Evolutionary conservation across 2,888 invertebrate genomes (phyloP).

Genomic region (Epinotia bilunana): DNA sequence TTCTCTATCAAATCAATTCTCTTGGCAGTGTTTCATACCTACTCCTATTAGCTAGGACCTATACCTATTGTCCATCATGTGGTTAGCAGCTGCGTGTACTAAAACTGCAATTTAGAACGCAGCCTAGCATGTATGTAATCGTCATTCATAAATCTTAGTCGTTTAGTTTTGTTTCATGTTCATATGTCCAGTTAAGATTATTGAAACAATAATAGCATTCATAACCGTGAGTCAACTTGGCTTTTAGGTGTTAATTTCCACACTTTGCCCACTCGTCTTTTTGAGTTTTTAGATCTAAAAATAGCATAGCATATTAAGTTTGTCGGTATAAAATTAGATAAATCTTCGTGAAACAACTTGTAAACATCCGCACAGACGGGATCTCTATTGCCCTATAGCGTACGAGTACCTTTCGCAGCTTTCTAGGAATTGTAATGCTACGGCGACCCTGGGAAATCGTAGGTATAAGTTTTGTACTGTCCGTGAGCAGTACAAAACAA

Average conservation of each 20-base stretch:
- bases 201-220: constrained; percentile 16
- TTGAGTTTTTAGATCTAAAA: background rate
- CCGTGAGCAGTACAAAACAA: too few relatives aligned
- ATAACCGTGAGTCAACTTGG: background rate
- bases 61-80: background rate
- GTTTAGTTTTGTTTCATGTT: constrained; percentile 13
- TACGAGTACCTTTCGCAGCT: background rate
- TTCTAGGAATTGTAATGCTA: background rate
- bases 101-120: constrained; percentile 37
- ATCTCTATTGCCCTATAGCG: background rate
- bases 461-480: background rate
- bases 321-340: too few relatives aligned
- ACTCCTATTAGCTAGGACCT: background rate
- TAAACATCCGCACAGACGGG: too few relatives aligned
- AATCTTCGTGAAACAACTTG: too few relatives aligned
- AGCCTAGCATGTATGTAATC: constrained; percentile 20
- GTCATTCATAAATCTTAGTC: constrained; percentile 44
- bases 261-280: background rate
- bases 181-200: constrained; percentile 14
- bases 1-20: background rate
- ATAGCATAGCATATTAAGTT: background rate
- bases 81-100: constrained; percentile 34
- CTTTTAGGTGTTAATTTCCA: background rate
- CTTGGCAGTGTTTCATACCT: background rate
- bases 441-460: background rate